phyloP scores from a whole-genome alignment of 2,888 invertebrate species.

The Cantharis nigra region DNA sequence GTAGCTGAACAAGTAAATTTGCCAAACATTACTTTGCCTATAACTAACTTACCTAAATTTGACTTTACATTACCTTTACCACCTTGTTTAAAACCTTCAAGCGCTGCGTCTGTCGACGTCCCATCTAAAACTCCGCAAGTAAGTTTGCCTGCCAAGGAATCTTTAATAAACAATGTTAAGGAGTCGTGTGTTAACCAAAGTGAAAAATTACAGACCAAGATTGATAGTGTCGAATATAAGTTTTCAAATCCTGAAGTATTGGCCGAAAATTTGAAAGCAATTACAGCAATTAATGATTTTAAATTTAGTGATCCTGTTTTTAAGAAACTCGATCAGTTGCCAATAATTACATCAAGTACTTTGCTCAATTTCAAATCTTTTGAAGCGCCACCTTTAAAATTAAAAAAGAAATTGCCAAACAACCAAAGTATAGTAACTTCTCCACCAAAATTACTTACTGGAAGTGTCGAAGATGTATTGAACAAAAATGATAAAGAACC shows the following conservation, averaged over 20 bases:
- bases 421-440: conserved; percentile 39
- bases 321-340: conserved; percentile 38
- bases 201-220: not conserved
- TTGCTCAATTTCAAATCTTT: conserved; percentile 45
- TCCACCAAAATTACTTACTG: conserved; percentile 29
- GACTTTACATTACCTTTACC: conserved; percentile 56
- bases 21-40: conserved; percentile 60
- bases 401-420: conserved; percentile 15
- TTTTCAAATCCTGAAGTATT: conserved; percentile 60
- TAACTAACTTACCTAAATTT: conserved; percentile 63
- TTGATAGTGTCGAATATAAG: conserved; percentile 43
- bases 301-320: conserved; percentile 63
- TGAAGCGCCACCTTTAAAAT: conserved; percentile 19
- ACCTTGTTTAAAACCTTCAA: conserved; percentile 25
- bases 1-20: conserved; percentile 57
- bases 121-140: not conserved
- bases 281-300: conserved; percentile 59
- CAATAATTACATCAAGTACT: not conserved
- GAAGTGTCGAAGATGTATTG: conserved; percentile 17
- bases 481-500: not conserved
- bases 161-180: not conserved
- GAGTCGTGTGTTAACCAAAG: not conserved
- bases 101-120: conserved; percentile 8
- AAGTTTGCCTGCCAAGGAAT: not conserved
- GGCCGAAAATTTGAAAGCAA: conserved; percentile 51